Percentiles rank a stretch among this genome's conserved stretches.
These are phyloP conservation scores for Trachelipus rathkii DNA, from an alignment of 1,140 invertebrate genomes.

Conservation along the genomic window DNA sequence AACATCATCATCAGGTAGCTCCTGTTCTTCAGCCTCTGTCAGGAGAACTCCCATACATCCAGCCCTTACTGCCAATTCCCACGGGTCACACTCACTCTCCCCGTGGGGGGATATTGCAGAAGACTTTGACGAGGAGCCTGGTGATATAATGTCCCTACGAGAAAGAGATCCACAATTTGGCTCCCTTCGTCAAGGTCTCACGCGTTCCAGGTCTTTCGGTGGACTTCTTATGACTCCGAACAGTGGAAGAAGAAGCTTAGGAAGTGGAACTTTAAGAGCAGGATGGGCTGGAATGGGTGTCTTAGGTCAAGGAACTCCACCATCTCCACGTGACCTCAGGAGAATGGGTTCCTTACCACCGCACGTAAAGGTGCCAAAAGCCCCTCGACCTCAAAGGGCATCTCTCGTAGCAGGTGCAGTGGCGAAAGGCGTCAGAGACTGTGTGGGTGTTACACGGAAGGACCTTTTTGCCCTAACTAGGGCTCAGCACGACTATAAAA, in stretches of 20 bases:
- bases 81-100: not conserved
- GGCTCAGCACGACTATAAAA: not conserved
- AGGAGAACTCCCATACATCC: not conserved
- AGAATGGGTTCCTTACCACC: not conserved
- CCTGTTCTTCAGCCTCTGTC: not conserved
- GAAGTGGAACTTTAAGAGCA: not conserved
- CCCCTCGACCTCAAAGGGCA: not conserved
- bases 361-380: not conserved
- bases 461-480: not conserved
- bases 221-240: not conserved
- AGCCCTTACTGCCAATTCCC: not conserved
- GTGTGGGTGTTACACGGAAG: not conserved
- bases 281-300: not conserved
- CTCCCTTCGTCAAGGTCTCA: not conserved
- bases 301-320: not conserved
- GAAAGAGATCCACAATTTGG: slow-evolving; percentile 2
- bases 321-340: not conserved
- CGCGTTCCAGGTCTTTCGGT: not conserved
- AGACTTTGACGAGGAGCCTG: not conserved
- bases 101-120: not conserved
- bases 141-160: not conserved
- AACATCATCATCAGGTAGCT: not conserved
- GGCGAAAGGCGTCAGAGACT: not conserved
- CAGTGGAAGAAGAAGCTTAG: not conserved
- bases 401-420: not conserved